Base-by-base conservation (phyloP, 2,797 vertebrate genomes). In the Carduelis carduelis region DNA sequence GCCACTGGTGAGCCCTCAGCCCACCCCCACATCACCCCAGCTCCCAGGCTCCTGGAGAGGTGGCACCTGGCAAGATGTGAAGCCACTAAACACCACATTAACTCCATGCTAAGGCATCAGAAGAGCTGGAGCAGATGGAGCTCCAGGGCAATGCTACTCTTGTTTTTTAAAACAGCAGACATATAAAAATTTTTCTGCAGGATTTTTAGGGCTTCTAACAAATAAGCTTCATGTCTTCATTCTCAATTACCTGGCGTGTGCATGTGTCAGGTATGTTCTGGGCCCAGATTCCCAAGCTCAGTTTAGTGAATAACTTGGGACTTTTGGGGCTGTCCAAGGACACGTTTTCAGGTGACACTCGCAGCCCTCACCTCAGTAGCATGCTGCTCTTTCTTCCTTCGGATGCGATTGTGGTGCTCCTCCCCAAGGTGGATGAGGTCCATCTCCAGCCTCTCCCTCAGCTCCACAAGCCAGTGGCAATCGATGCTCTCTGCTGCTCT, bases 341-440 rank as follows among this genome's bases (percentile, higher is more conserved):
- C 24, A 21, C 1, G 0, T 24, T 34, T 55, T 47, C 41, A 74
- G 72, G 14, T 41, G 60, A 8, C 15, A 3, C 23, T 4, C 0
- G 2, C 14, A 41, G 46, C 26, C 23, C 82, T 71, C 90, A 99
- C 99, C 98, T 99, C 99, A 0, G 97, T 97, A 52, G 98, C 98
- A 1, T 98, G 98, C 88, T 99, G 99, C 92, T 99, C 98, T 87
- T 98, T 99, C 97, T 98, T 99, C 92, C 98, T 99, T 97, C 98
- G 98, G 87, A 99, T 60, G 34, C 97, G 97, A 17, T 97, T 98
- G 3, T 96, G 97, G 70, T 98, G 98, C 77, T 99, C 99, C 68
- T 97, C 97, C 95, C 98, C 98, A n/a, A 98, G 95, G 19, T 84
- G 93, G 64, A 97, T 96, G 61, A 99, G 97, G 93, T 99, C 99